Evolutionary conservation across 2,888 invertebrate genomes (phyloP).

Genomic region (Ctena decussata): DNA sequence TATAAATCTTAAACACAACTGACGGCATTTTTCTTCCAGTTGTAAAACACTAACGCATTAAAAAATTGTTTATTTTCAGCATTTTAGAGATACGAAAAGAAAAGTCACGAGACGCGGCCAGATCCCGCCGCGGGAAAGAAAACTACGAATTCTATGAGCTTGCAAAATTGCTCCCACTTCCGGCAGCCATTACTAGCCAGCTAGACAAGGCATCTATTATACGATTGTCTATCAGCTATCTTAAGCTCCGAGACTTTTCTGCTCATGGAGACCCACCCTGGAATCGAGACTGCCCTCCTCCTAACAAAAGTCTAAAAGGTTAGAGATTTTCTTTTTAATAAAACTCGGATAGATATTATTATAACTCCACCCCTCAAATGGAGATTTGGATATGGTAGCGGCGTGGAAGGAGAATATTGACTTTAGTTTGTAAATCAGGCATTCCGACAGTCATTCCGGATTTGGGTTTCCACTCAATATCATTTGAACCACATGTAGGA

Average conservation of each 20-base stretch:
- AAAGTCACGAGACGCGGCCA: slow-evolving; percentile 99
- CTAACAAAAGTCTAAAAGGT: slow-evolving; percentile 78
- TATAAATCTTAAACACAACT: too few species aligned
- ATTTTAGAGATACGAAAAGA: slow-evolving; percentile 90
- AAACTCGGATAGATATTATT: too few species aligned
- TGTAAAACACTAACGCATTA: too few species aligned
- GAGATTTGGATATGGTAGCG: too few species aligned
- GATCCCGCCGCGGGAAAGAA: slow-evolving; percentile 97
- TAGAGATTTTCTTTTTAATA: background rate
- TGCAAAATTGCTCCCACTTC: slow-evolving; percentile 97
- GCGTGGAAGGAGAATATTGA: too few species aligned
- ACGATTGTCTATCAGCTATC: slow-evolving; percentile 97
- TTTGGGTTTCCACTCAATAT: too few species aligned
- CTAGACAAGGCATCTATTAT: slow-evolving; percentile 99
- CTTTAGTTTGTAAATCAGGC: too few species aligned
- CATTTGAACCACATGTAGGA: too few species aligned
- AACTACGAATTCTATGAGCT: slow-evolving; percentile 98
- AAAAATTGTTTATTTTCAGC: slow-evolving; percentile 77
- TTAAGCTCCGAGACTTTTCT: slow-evolving; percentile 98
- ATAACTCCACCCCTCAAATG: too few species aligned
- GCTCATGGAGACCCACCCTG: slow-evolving; percentile 98
- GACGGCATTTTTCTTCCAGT: too few species aligned
- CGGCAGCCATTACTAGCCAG: slow-evolving; percentile 97
- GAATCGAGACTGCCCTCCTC: slow-evolving; percentile 88
- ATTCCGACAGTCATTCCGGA: too few species aligned